These are phyloP conservation scores for Psittacara wagleri DNA, from an alignment of 2,113 vertebrate genomes.

Conservation along the genomic window DNA sequence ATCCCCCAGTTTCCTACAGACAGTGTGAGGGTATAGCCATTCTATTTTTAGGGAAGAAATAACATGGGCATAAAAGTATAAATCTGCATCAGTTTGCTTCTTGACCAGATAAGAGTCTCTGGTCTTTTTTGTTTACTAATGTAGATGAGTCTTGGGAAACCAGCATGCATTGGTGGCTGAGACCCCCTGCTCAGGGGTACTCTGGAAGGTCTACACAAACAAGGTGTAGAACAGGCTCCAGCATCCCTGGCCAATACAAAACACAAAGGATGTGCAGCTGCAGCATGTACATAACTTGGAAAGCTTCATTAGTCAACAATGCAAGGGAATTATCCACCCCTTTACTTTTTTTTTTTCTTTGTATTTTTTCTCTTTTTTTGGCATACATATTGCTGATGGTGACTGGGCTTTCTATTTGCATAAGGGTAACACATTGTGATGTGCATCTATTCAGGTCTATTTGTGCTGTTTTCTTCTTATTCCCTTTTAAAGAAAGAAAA, in stretches of 20 bases:
- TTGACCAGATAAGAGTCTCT: background rate
- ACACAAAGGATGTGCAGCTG: slow-evolving; percentile 3
- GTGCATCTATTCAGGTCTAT: background rate
- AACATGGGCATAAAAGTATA: rapidly evolving
- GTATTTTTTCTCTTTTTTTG: background rate
- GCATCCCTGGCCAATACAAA: background rate
- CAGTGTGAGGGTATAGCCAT: background rate
- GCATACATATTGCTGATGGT: background rate
- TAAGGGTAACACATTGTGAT: background rate
- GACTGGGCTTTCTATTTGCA: background rate
- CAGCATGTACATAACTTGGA: background rate
- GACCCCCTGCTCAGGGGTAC: background rate
- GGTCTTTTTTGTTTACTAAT: background rate
- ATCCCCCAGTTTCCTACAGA: background rate
- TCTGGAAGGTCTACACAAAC: background rate
- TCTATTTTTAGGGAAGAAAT: background rate
- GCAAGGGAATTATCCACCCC: background rate
- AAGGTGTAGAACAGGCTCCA: background rate
- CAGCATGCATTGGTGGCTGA: background rate
- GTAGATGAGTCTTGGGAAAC: background rate
- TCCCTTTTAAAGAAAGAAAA: background rate
- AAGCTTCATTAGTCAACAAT: slow-evolving; percentile 10
- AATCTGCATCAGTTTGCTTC: background rate
- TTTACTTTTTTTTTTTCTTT: background rate
- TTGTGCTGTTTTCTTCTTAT: background rate